Conservation (phyloP, 2,113 vertebrate species). For the Meles meles region DNA sequence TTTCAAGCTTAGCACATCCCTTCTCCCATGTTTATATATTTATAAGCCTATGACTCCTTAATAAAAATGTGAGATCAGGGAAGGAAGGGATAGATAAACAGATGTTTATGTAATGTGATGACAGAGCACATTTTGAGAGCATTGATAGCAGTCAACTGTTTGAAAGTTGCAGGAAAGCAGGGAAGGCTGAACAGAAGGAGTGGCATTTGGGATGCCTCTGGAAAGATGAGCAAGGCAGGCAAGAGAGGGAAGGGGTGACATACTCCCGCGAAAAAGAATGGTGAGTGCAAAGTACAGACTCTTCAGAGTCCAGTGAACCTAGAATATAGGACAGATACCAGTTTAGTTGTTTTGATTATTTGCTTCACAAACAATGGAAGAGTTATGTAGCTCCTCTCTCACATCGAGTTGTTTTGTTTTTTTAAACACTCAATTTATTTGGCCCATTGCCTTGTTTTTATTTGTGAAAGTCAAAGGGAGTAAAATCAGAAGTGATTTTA, state of each 20-base stretch:
- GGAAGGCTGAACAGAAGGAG: background rate
- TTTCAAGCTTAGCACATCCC: background rate
- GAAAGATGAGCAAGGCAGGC: background rate
- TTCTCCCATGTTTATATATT: background rate
- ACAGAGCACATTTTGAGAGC: background rate
- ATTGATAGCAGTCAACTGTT: background rate
- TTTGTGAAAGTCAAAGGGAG: background rate
- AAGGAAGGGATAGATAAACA: background rate
- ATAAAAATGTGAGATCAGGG: background rate
- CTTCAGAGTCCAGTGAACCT: background rate
- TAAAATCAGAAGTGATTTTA: constrained; percentile 2
- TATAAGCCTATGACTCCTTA: background rate
- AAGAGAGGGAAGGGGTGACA: background rate
- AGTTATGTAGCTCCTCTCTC: background rate
- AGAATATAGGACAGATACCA: background rate
- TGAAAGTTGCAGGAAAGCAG: background rate
- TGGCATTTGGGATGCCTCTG: background rate
- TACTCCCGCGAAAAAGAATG: background rate
- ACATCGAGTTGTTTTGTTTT: background rate
- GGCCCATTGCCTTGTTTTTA: background rate
- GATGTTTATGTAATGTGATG: background rate
- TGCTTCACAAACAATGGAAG: background rate
- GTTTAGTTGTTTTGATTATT: background rate
- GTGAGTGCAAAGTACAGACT: no score
- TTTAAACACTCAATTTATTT: background rate